These are phyloP conservation scores for Temnothorax curvispinosus DNA, from an alignment of 1,140 invertebrate genomes.

Conservation along the genomic window DNA sequence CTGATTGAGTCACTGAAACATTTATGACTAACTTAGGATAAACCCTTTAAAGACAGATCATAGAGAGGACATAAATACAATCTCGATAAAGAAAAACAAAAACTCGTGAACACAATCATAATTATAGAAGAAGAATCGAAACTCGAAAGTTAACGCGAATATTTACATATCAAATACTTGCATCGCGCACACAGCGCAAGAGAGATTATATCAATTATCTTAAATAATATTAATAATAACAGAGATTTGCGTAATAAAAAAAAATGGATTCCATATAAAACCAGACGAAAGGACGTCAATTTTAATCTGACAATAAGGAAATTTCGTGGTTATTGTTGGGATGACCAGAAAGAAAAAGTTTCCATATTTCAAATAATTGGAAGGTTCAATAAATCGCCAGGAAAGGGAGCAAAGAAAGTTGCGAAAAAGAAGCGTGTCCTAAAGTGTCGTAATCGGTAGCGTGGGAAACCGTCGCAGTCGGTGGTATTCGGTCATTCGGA, in stretches of 20 bases:
- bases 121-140: not conserved
- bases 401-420: too few species aligned
- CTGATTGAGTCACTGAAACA: not conserved
- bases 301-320: too few species aligned
- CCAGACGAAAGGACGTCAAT: too few species aligned
- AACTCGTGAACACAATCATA: not conserved
- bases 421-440: too few species aligned
- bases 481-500: too few species aligned
- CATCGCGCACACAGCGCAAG: not conserved
- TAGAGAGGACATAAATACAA: not conserved
- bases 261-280: too few species aligned
- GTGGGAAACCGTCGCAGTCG: too few species aligned
- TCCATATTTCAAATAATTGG: too few species aligned
- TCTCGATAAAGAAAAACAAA: not conserved
- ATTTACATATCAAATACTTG: not conserved
- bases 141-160: not conserved
- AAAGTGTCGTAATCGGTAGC: too few species aligned
- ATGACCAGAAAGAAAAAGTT: too few species aligned
- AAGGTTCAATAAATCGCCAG: too few species aligned
- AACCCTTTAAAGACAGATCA: not conserved
- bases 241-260: not conserved
- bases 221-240: not conserved
- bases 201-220: not conserved
- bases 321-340: too few species aligned
- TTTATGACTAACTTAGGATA: slow-evolving; percentile 14